Evolutionary conservation across 2,113 vertebrate species (phyloP), one percentile per base, ranked within the genome.

Genomic region (Pterocles orientalis): DNA sequence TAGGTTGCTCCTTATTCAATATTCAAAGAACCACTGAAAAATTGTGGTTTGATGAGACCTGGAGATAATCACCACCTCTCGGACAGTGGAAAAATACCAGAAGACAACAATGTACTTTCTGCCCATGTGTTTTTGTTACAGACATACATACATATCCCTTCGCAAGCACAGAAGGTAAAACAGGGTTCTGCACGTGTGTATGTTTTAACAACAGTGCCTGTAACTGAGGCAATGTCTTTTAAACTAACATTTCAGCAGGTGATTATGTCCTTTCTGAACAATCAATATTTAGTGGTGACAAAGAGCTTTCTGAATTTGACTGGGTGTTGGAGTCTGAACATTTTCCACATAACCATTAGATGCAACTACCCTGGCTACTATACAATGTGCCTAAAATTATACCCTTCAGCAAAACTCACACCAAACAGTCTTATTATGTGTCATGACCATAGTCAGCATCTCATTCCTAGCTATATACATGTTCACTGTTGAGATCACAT

Each of bases 371-470:
- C 18, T 60, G 33, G 28, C 43, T 86, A 80, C 56, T 65, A 33
- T 13, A 62, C 71, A 82, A 84, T 64, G 53, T 56, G 69, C 73
- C 53, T 68, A 58, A 93, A 93, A 85, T 87, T 60, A 85, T 6
- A 82, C 56, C 89, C 34, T 62, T 87, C 84, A 85, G 84, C 33
- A 85, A 73, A 94, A 82, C 23, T 79, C 70, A 56, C 8, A 50
- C 31, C 56, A 72, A 83, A 72, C 26, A 36, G 31, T 28, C 90
- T 85, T 56, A 87, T 71, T 76, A 51, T 33, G 51, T 75, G 57
- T 33, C 69, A 85, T 87, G 62, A 68, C n/a, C 28, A 45, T 4
- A 69, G 70, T n/a, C 33, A 71, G 20, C 13, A 34, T 45, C 57
- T n/a, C 73, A 75, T 75, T 91, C 34, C 34, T 14, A 26, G 43